A percentile compares a stretch with the other conserved stretches of the same genome.
Conservation (phyloP, 2,888 invertebrate genomes). For the Sylvicola cinctus region DNA sequence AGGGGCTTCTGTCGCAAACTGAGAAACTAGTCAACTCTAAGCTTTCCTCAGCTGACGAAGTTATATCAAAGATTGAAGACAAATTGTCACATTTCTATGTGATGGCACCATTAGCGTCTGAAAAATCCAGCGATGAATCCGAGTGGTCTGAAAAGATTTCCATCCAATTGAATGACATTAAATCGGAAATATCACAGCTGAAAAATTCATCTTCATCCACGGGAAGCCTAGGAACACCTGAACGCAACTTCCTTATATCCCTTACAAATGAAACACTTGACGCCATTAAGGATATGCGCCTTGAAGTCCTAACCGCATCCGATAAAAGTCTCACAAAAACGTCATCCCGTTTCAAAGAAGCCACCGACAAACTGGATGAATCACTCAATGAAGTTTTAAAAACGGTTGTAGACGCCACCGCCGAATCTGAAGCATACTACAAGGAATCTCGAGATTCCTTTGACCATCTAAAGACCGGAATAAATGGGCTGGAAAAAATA, state of each 20-base stretch:
- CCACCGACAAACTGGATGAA: slow-evolving; percentile 28
- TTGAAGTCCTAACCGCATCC: slow-evolving; percentile 25
- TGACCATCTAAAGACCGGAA: slow-evolving; percentile 31
- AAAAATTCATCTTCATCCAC: neutral
- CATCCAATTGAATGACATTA: slow-evolving; percentile 25
- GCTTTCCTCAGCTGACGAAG: slow-evolving; percentile 16
- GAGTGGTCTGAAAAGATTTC: slow-evolving; percentile 26
- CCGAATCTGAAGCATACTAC: slow-evolving; percentile 33
- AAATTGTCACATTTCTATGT: slow-evolving; percentile 17
- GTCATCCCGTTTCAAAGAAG: slow-evolving; percentile 31
- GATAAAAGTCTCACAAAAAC: slow-evolving; percentile 30
- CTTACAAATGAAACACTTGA: slow-evolving; percentile 39
- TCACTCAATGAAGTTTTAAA: slow-evolving; percentile 32
- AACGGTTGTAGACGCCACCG: slow-evolving; percentile 33
- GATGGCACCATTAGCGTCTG: slow-evolving; percentile 7
- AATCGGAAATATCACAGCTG: slow-evolving; percentile 19
- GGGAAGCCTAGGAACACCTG: slow-evolving; percentile 9
- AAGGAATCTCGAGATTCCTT: slow-evolving; percentile 32
- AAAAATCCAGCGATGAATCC: slow-evolving; percentile 14
- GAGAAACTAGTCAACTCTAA: slow-evolving; percentile 15
- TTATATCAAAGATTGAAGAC: slow-evolving; percentile 17
- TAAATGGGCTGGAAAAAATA: slow-evolving; percentile 38
- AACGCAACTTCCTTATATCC: slow-evolving; percentile 30
- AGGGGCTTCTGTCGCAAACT: slow-evolving; percentile 15
- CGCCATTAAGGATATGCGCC: slow-evolving; percentile 31